Percentiles rank a stretch among this genome's conserved stretches.
phyloP scores from a whole-genome alignment of 2,797 vertebrate species.

The Aulostomus chinensis region DNA sequence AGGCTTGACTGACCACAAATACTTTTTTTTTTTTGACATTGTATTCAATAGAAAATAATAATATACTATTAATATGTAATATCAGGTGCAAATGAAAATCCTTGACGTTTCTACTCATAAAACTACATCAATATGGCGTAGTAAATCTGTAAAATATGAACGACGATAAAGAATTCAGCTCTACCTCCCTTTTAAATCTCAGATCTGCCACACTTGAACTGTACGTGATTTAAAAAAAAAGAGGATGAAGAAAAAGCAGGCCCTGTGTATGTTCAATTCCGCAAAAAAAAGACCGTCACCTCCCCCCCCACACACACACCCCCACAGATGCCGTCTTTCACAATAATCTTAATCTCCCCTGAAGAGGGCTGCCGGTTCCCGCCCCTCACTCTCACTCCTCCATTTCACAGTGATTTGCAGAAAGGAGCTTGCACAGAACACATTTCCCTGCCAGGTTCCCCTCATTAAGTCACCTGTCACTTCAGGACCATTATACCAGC shows the following conservation, averaged over 20 bases:
- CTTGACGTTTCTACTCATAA: slow-evolving; percentile 9
- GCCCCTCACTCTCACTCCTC: slow-evolving; percentile 41
- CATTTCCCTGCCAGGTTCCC: slow-evolving; percentile 60
- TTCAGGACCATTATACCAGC: slow-evolving; percentile 67
- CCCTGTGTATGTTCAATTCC: slow-evolving; percentile 39
- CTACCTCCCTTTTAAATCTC: slow-evolving; percentile 24
- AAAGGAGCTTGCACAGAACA: slow-evolving; percentile 40
- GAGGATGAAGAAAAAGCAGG: slow-evolving; percentile 33
- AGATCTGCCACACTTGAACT: slow-evolving; percentile 36
- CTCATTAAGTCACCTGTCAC: slow-evolving; percentile 78
- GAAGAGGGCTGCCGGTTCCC: slow-evolving; percentile 42
- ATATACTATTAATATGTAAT: slow-evolving; percentile 22
- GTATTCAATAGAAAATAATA: slow-evolving; percentile 18
- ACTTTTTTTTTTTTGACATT: slow-evolving; percentile 41
- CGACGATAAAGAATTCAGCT: slow-evolving; percentile 47
- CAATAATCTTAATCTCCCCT: slow-evolving; percentile 64
- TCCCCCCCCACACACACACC: too few species aligned
- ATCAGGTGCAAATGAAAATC: slow-evolving; percentile 14
- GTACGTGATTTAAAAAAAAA: slow-evolving; percentile 49
- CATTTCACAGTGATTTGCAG: slow-evolving; percentile 63
- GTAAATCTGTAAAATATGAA: slow-evolving; percentile 47
- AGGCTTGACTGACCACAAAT: slow-evolving; percentile 55
- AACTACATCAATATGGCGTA: slow-evolving; percentile 20
- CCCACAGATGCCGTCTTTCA: slow-evolving; percentile 44
- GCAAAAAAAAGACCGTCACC: slow-evolving; percentile 17